Evolutionary conservation across 1,140 invertebrate genomes (phyloP), one percentile per base, ranked within the genome.

Genomic region (Eupristina koningsbergeri): DNA sequence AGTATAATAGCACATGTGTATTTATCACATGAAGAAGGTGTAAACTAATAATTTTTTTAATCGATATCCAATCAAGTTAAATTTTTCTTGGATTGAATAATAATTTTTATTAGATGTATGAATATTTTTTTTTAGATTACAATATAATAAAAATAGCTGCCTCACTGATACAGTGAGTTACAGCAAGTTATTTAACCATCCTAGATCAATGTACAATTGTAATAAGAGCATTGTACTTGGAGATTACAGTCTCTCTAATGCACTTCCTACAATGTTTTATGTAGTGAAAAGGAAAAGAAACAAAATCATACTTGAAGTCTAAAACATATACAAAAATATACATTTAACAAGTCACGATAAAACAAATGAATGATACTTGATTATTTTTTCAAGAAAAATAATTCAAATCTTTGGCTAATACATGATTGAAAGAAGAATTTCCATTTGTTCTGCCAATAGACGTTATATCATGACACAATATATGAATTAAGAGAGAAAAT

Each of bases 111-210:
- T 89, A 86, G 69, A 88, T 89, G 89, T 87, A 88, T 89, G 89
- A 90, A 89, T 92, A 90, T 88, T 91, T 19, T 88, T n/a, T 89
- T 88, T 88, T 90, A 88, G 85, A 89, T 89, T 88, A 89, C 86
- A 89, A 84, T 89, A 88, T 89, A 89, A 86, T 84, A 87, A 86
- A 86, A 89, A 81, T 84, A 83, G 71, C 87, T 88, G 88, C 87
- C 90, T 91, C 91, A 91, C 92, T 92, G 91, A 92, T 92, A 91
- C 92, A 92, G 91, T 91, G 91, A 92, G 89, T 89, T 84, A 88
- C 89, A 88, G 85, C 74, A 81, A 86, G 74, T 86, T 85, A 88
- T 88, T 86, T 89, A 90, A 81, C 87, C 87, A 90, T 89, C 88
- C 89, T 89, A 90, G 87, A 84, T 91, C 86, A 86, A 86, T 88